These are phyloP conservation scores for Menidia menidia DNA, from an alignment of 2,797 vertebrate species.

Conservation along the genomic window DNA sequence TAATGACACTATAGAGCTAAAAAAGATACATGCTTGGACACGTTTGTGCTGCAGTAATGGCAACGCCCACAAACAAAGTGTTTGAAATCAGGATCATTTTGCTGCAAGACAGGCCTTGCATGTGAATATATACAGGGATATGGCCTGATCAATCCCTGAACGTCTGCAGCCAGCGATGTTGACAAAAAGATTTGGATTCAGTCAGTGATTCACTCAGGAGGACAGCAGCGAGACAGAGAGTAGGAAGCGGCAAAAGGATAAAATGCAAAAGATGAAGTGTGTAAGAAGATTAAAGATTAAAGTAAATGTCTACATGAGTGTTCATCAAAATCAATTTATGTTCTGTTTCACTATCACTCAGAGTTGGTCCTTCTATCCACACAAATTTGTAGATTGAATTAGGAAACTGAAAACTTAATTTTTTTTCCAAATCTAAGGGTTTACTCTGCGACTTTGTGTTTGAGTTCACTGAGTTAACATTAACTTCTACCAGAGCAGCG, in stretches of 20 bases:
- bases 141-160: slow-evolving; percentile 15
- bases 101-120: neutral
- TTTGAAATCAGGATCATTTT: slow-evolving; percentile 22
- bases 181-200: slow-evolving; percentile 7
- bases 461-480: neutral
- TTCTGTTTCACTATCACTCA: slow-evolving; percentile 17
- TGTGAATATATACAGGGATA: neutral
- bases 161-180: neutral
- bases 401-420: neutral
- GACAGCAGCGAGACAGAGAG: slow-evolving; percentile 1
- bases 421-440: neutral
- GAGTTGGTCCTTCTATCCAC: slow-evolving; percentile 1
- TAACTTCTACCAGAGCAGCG: too few relatives aligned
- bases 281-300: slow-evolving; percentile 54
- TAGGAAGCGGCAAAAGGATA: slow-evolving; percentile 29
- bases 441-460: neutral
- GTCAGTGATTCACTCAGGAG: slow-evolving; percentile 9
- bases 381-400: slow-evolving; percentile 26
- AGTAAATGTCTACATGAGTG: slow-evolving; percentile 45
- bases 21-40: slow-evolving; percentile 28
- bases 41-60: slow-evolving; percentile 17
- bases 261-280: slow-evolving; percentile 24
- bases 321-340: slow-evolving; percentile 52
- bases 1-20: slow-evolving; percentile 36
- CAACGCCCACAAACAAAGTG: slow-evolving; percentile 26